These are phyloP conservation scores for Axea sp. DNA, from an alignment of 2,888 invertebrate species.

Conservation along the genomic window DNA sequence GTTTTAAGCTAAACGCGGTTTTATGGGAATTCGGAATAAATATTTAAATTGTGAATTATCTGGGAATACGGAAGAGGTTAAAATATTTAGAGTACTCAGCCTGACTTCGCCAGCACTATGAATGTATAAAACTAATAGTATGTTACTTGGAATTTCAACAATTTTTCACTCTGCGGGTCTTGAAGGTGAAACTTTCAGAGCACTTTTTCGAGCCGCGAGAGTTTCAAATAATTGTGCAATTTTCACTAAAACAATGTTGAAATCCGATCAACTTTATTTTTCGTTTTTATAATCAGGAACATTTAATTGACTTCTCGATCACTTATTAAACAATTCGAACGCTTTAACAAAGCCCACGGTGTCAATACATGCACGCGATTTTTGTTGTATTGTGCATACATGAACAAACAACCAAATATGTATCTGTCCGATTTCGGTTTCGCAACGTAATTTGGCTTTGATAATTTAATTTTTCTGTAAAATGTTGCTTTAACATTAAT, in stretches of 20 bases:
- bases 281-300: conserved; percentile 6
- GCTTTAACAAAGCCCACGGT: conserved; percentile 13
- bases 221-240: conserved; percentile 7
- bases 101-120: conserved; percentile 12
- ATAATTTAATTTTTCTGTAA: too few species aligned
- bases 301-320: conserved; percentile 17
- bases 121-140: conserved; percentile 50
- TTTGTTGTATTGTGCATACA: too few species aligned
- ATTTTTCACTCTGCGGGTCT: conserved; percentile 31
- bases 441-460: too few species aligned
- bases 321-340: conserved; percentile 1
- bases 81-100: conserved; percentile 33
- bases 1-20: conserved; percentile 46
- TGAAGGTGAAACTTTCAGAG: conserved; percentile 6
- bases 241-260: neutral
- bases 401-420: too few species aligned
- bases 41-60: conserved; percentile 52
- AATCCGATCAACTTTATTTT: neutral
- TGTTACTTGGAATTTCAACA: conserved; percentile 44
- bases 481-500: too few species aligned
- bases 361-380: too few species aligned
- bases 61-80: conserved; percentile 26
- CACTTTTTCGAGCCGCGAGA: neutral
- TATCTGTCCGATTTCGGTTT: too few species aligned
- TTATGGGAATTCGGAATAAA: conserved; percentile 44